These are phyloP conservation scores for Mesochorus sp. DNA, from an alignment of 2,888 invertebrate genomes.

Conservation along the genomic window DNA sequence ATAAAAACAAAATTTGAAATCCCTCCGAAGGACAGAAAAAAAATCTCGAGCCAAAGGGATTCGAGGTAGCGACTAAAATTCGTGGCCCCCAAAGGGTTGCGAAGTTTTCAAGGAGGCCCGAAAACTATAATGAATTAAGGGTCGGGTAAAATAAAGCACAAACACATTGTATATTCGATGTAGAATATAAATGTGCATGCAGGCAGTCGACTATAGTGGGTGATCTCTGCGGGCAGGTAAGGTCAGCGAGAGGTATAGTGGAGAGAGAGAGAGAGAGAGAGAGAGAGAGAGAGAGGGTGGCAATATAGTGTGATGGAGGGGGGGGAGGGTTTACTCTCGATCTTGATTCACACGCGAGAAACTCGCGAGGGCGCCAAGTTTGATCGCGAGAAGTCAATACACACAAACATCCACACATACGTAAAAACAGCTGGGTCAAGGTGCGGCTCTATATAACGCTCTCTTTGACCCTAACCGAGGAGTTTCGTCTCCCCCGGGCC, in stretches of 20 bases:
- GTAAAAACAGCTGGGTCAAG: constrained; percentile 61
- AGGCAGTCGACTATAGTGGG: constrained; percentile 36
- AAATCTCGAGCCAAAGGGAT: too few species aligned
- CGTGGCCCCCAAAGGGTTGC: too few species aligned
- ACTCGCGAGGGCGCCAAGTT: constrained; percentile 70
- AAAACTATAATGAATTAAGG: constrained; percentile 48
- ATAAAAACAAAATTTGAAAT: too few species aligned
- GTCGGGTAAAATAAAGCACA: not conserved
- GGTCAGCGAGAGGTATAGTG: constrained; percentile 69
- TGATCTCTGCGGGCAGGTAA: constrained; percentile 69
- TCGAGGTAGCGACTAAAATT: too few species aligned
- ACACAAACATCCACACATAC: constrained; percentile 67
- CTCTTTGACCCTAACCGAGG: constrained; percentile 48
- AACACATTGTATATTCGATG: too few species aligned
- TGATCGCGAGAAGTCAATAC: constrained; percentile 66
- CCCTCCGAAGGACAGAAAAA: too few species aligned
- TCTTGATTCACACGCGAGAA: constrained; percentile 81
- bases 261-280: not conserved
- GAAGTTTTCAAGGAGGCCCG: constrained; percentile 57
- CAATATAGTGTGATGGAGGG: not conserved
- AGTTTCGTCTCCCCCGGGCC: not conserved
- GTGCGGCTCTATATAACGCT: constrained; percentile 61
- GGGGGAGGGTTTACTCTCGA: constrained; percentile 70
- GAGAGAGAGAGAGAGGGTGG: not conserved
- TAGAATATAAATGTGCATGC: constrained; percentile 53